Percentiles rank a stretch among this genome's conserved stretches.
These are phyloP conservation scores for Mimas tiliae DNA, from an alignment of 2,888 invertebrate genomes.

Conservation along the genomic window DNA sequence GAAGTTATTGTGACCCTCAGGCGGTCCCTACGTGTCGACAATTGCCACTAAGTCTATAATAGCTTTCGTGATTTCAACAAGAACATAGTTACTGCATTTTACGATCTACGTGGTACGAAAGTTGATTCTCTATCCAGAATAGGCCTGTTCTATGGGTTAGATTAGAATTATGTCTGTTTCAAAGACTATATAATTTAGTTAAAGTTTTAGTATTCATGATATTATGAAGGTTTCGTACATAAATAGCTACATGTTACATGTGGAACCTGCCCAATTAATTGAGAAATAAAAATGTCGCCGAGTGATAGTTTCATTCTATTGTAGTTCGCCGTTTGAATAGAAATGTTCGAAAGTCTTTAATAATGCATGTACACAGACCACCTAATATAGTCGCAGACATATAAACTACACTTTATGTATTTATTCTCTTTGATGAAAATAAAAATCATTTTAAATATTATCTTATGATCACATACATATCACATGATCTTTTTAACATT, in stretches of 20 bases:
- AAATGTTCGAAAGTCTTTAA: no score
- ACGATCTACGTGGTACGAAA: conserved; percentile 24
- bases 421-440: no score
- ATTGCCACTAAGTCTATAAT: conserved; percentile 34
- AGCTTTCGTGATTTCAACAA: conserved; percentile 33
- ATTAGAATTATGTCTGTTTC: conserved; percentile 1
- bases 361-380: no score
- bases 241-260: no score
- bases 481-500: no score
- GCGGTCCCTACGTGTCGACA: conserved; percentile 33
- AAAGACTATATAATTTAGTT: background rate
- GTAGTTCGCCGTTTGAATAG: no score
- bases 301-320: background rate
- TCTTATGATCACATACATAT: no score
- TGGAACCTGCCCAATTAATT: no score
- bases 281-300: no score
- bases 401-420: no score
- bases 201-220: background rate
- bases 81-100: conserved; percentile 27
- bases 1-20: conserved; percentile 55
- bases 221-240: background rate
- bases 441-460: no score
- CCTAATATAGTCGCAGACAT: no score
- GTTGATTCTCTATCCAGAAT: background rate
- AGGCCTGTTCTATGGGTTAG: background rate